Conservation (phyloP, 2,113 vertebrate species). For the Peromyscus maniculatus region DNA sequence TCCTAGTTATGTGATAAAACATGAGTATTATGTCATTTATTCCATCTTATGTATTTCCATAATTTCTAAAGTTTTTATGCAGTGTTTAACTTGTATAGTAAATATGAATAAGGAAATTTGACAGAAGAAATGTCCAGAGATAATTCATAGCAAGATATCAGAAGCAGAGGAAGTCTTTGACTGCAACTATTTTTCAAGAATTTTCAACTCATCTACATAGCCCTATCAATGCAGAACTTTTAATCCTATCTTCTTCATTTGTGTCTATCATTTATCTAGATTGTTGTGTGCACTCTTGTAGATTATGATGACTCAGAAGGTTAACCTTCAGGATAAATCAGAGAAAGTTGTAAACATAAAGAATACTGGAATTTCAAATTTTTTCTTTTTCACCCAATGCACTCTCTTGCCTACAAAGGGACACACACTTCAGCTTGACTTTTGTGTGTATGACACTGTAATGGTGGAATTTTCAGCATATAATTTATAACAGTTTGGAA, state of each 20-base stretch:
- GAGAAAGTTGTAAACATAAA: neutral
- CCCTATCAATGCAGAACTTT: neutral
- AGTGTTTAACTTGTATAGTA: conserved; percentile 38
- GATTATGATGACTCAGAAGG: conserved; percentile 22
- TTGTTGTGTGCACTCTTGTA: neutral
- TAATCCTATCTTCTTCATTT: neutral
- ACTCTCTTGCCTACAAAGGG: neutral
- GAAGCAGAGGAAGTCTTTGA: conserved; percentile 3
- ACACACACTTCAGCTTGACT: neutral
- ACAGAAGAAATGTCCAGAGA: neutral
- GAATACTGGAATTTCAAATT: neutral
- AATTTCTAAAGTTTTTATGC: conserved; percentile 34
- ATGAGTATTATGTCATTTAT: neutral
- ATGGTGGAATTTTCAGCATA: conserved; percentile 34
- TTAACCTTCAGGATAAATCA: neutral
- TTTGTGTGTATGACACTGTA: neutral
- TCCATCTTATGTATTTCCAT: neutral
- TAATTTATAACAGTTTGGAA: conserved; percentile 12
- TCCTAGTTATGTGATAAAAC: neutral
- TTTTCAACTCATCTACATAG: neutral
- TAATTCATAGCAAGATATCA: neutral
- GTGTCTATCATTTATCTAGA: neutral
- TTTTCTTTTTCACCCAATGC: neutral
- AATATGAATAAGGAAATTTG: neutral
- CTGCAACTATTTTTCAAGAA: neutral